Percentiles rank a stretch among this genome's conserved stretches.
Evolutionary conservation across 2,113 vertebrate genomes (phyloP).

Genomic region (Shinisaurus crocodilurus): DNA sequence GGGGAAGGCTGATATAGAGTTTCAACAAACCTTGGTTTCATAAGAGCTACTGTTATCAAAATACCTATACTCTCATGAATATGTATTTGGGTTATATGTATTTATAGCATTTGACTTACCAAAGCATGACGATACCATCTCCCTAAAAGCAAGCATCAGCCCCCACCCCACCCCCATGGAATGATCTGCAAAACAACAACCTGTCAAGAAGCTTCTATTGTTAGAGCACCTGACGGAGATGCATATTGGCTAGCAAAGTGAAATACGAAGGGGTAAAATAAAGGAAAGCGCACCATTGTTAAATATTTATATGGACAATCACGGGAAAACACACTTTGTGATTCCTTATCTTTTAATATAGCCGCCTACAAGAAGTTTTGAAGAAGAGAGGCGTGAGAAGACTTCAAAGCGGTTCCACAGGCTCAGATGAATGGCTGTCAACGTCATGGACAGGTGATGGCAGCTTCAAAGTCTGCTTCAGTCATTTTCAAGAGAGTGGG

Average conservation of each 20-base stretch:
- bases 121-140: background rate
- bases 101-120: background rate
- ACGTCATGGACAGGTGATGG: conserved; percentile 34
- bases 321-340: background rate
- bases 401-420: conserved; percentile 55
- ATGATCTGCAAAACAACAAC: background rate
- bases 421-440: conserved; percentile 41
- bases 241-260: background rate
- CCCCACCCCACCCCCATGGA: background rate
- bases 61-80: conserved; percentile 1
- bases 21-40: background rate
- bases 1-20: too few species aligned
- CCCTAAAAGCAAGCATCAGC: background rate
- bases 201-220: conserved; percentile 16
- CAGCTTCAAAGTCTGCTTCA: conserved; percentile 51
- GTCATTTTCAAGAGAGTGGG: conserved; percentile 46
- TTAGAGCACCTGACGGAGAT: conserved; percentile 18
- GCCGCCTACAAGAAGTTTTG: background rate
- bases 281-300: background rate
- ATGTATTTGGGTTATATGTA: conserved; percentile 13
- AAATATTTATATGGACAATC: background rate
- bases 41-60: background rate
- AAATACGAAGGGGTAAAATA: conserved; percentile 22
- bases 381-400: conserved; percentile 23
- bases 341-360: background rate